These are phyloP conservation scores for Andrena minutula DNA, from an alignment of 2,888 invertebrate genomes.

Conservation along the genomic window DNA sequence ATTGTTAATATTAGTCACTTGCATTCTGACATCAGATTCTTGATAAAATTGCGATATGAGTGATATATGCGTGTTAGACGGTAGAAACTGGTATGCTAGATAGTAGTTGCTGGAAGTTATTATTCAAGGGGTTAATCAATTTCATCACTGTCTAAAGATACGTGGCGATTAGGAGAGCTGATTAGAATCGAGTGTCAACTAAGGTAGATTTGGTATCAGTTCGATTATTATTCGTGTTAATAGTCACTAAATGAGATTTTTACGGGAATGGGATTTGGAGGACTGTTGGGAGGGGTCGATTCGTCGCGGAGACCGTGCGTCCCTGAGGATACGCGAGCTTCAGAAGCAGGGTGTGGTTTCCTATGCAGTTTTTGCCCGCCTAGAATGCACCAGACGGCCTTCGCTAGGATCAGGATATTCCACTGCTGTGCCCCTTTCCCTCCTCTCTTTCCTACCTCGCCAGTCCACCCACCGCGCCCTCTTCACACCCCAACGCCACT, in stretches of 20 bases:
- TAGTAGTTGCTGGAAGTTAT: too few species aligned
- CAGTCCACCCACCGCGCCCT: conserved; percentile 52
- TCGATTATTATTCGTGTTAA: background rate
- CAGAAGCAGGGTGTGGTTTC: conserved; percentile 82
- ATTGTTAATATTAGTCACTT: too few species aligned
- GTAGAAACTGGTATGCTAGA: too few species aligned
- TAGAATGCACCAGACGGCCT: conserved; percentile 84
- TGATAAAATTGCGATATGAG: too few species aligned
- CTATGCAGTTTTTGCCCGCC: conserved; percentile 82
- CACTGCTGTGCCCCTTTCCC: conserved; percentile 49
- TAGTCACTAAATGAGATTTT: background rate
- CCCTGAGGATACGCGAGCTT: conserved; percentile 79
- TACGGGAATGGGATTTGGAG: background rate
- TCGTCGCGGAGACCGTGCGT: conserved; percentile 71
- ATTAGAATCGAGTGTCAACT: too few species aligned
- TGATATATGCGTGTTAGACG: too few species aligned
- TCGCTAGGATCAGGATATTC: conserved; percentile 82
- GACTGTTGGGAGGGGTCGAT: conserved; percentile 16
- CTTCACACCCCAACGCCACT: conserved; percentile 35
- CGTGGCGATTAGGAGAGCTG: too few species aligned
- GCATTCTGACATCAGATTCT: too few species aligned
- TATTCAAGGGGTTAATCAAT: too few species aligned
- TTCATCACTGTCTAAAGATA: too few species aligned
- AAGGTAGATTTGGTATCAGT: too few species aligned
- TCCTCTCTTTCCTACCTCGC: conserved; percentile 17